Base-by-base conservation (phyloP, 2,113 vertebrate species). In the Echinops telfairi region DNA sequence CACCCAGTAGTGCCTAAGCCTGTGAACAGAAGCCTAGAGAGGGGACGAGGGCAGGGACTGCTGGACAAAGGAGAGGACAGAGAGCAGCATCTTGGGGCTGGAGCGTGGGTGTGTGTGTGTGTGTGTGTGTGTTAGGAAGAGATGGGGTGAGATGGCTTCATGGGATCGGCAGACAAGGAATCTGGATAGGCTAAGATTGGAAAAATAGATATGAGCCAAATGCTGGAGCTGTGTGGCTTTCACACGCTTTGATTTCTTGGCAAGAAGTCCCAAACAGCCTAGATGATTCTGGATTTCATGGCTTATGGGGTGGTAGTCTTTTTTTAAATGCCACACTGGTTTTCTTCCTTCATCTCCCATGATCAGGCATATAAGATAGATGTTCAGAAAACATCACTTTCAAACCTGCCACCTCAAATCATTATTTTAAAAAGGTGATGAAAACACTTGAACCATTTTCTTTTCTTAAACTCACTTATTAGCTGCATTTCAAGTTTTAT, bases 161-260 rank as follows among this genome's bases (percentile, higher is more conserved):
- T 43, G 31, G 7, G 8, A 1, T 89, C 9, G 29, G 12, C 17
- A 22, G 25, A 88, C 10, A 15, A 89, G 9, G 82, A 75, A 90
- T 77, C 36, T 80, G 79, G 91, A 79, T 43, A 97, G 78, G 89
- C 78, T 81, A 94, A 86, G 77, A 31, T 64, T 92, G 64, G 36
- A 83, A 90, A 92, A 83, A 66, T 22, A 53, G 75, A 29, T 9
- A 40, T 60, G 36, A 86, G 81, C 57, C 83, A 83, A 88, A 90
- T 89, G 17, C 12, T 71, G 70, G 70, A 95, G 64, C 43, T 36
- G 22, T 43, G 14, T 76, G 57, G 31, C 25, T 92, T 80, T 93
- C 58, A 79, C 73, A 8, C 17, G 43, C n/a, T 89, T 83, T n/a
- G 64, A 78, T 78, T 85, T 90, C n/a, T 83, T 40, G 77, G 71